These are phyloP conservation scores for Drosophila ironensis DNA, from an alignment of 1,140 invertebrate genomes.

Conservation along the genomic window DNA sequence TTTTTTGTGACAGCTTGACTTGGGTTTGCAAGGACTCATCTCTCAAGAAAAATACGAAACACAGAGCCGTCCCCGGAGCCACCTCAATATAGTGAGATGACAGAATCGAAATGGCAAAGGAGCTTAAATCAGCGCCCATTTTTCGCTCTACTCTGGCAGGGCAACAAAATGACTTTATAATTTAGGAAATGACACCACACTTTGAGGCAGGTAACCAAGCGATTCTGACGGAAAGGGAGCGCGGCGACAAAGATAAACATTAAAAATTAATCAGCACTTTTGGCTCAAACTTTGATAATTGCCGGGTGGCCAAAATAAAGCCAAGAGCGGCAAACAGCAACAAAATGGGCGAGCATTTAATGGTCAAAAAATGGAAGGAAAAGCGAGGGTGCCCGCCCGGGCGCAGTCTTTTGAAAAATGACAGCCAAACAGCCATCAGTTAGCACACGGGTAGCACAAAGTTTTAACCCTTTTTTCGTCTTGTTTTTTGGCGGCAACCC, in stretches of 20 bases:
- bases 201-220: slow-evolving; percentile 15
- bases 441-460: slow-evolving; percentile 14
- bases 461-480: slow-evolving; percentile 20
- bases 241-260: slow-evolving; percentile 64
- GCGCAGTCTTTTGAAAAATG: slow-evolving; percentile 28
- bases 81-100: not conserved
- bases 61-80: not conserved
- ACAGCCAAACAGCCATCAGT: slow-evolving; percentile 28
- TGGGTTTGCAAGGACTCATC: not conserved
- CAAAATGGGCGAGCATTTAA: slow-evolving; percentile 10
- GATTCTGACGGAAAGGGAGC: not conserved
- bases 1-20: not conserved
- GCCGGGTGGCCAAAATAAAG: slow-evolving; percentile 43
- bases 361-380: slow-evolving; percentile 30
- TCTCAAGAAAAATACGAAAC: not conserved
- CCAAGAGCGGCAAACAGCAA: slow-evolving; percentile 28
- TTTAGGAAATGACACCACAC: slow-evolving; percentile 58
- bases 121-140: slow-evolving; percentile 20
- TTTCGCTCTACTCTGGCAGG: not conserved
- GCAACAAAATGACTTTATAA: slow-evolving; percentile 69
- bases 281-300: slow-evolving; percentile 74
- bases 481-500: not conserved
- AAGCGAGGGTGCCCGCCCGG: slow-evolving; percentile 2
- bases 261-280: slow-evolving; percentile 81
- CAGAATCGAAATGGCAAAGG: not conserved